phyloP scores from a whole-genome alignment of 2,797 vertebrate genomes.

The Ceryle rudis region DNA sequence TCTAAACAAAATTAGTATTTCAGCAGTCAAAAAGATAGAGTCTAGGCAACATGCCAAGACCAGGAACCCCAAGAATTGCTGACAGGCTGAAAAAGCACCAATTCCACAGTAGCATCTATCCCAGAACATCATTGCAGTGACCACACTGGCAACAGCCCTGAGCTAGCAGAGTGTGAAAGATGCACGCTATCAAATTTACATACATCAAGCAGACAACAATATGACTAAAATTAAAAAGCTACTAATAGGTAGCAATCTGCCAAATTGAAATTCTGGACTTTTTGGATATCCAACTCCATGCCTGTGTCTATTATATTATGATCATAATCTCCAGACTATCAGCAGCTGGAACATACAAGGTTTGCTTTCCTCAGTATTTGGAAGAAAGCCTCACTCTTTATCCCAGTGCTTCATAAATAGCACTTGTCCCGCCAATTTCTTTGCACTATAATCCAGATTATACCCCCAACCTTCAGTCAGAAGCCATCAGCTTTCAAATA shows the following conservation, averaged over 20 bases:
- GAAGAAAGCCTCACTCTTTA: background rate
- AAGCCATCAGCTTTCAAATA: background rate
- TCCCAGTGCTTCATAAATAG: background rate
- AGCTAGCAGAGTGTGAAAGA: background rate
- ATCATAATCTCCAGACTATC: background rate
- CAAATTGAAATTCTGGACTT: background rate
- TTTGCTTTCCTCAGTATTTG: background rate
- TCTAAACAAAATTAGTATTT: background rate
- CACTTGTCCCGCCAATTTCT: background rate
- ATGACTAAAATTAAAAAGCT: conserved; percentile 42
- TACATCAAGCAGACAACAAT: conserved; percentile 11
- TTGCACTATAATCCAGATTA: background rate
- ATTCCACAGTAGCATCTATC: background rate
- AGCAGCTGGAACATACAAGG: background rate
- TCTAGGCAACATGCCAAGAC: background rate
- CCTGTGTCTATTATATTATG: background rate
- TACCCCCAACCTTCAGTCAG: background rate
- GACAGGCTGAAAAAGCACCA: background rate
- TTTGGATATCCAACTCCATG: background rate
- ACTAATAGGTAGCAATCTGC: background rate
- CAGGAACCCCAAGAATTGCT: background rate
- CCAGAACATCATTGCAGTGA: background rate
- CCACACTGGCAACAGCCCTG: background rate
- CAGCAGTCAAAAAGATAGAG: background rate
- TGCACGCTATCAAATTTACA: background rate